phyloP scores from a whole-genome alignment of 2,888 invertebrate species.

The Maniola hyperantus region DNA sequence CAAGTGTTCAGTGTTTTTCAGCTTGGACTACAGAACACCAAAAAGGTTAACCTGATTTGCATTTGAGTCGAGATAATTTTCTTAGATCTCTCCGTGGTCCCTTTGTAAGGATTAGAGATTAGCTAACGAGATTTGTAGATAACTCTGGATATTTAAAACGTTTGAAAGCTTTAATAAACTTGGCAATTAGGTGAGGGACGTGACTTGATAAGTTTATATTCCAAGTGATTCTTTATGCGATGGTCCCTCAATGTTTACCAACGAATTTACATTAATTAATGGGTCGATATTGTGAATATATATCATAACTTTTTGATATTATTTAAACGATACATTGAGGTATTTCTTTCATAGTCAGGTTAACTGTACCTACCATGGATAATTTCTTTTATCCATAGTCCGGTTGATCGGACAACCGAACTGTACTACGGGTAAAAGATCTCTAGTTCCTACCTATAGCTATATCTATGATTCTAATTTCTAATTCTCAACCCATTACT shows the following conservation, averaged over 20 bases:
- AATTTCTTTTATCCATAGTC: no score
- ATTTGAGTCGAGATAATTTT: conserved; percentile 55
- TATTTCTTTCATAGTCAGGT: no score
- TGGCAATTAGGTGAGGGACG: conserved; percentile 7
- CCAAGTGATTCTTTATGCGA: not conserved
- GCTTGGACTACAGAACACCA: not conserved
- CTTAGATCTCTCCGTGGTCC: conserved; percentile 40
- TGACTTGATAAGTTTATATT: conserved; percentile 4
- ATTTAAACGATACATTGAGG: no score
- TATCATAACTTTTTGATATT: no score
- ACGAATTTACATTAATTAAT: not conserved
- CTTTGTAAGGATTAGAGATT: conserved; percentile 19
- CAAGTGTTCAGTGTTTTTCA: not conserved
- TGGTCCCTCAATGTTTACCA: not conserved
- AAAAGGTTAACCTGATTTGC: conserved; percentile 67
- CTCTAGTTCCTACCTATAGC: no score
- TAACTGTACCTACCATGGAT: no score
- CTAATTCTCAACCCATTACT: no score
- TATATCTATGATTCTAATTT: no score
- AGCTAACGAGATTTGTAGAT: conserved; percentile 21
- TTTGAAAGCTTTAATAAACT: conserved; percentile 6
- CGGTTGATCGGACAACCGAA: no score
- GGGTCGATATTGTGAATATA: not conserved
- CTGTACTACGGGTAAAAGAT: no score
- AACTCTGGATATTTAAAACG: conserved; percentile 8